These are phyloP conservation scores for Papilio dardanus DNA, from an alignment of 1,140 invertebrate genomes.

Conservation along the genomic window DNA sequence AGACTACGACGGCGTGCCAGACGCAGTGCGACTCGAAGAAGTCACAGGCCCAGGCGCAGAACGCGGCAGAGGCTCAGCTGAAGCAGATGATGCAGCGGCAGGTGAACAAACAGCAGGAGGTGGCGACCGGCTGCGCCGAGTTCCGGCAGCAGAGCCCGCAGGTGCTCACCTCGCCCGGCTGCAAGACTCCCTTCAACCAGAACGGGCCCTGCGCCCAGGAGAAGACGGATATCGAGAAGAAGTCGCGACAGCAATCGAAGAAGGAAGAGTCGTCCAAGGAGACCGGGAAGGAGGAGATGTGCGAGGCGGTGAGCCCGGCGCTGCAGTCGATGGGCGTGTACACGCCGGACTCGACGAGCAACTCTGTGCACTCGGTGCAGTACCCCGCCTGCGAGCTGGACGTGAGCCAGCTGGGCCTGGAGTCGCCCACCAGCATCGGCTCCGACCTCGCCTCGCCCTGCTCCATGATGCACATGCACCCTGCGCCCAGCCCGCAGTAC, in stretches of 20 bases:
- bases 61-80: slow-evolving; percentile 66
- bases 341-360: slow-evolving; percentile 92
- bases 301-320: slow-evolving; percentile 83
- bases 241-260: slow-evolving; percentile 81
- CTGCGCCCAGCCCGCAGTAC: slow-evolving; percentile 83
- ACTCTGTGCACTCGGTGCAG: slow-evolving; percentile 91
- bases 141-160: slow-evolving; percentile 72
- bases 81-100: slow-evolving; percentile 80
- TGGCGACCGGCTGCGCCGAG: slow-evolving; percentile 65
- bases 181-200: slow-evolving; percentile 69
- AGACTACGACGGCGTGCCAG: slow-evolving; percentile 78
- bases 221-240: slow-evolving; percentile 82
- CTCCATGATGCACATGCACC: slow-evolving; percentile 85
- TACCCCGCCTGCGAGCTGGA: slow-evolving; percentile 92
- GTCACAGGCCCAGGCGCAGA: slow-evolving; percentile 61
- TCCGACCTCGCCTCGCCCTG: slow-evolving; percentile 92
- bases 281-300: slow-evolving; percentile 78
- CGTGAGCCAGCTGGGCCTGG: slow-evolving; percentile 91
- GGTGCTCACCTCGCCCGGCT: slow-evolving; percentile 69
- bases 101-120: slow-evolving; percentile 65
- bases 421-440: slow-evolving; percentile 93
- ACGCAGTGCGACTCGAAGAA: slow-evolving; percentile 78
- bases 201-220: slow-evolving; percentile 69
- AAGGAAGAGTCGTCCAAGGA: slow-evolving; percentile 80
- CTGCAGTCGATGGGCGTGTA: slow-evolving; percentile 91